Base-by-base conservation (phyloP, 2,888 invertebrate genomes). In the Thyatira batis region DNA sequence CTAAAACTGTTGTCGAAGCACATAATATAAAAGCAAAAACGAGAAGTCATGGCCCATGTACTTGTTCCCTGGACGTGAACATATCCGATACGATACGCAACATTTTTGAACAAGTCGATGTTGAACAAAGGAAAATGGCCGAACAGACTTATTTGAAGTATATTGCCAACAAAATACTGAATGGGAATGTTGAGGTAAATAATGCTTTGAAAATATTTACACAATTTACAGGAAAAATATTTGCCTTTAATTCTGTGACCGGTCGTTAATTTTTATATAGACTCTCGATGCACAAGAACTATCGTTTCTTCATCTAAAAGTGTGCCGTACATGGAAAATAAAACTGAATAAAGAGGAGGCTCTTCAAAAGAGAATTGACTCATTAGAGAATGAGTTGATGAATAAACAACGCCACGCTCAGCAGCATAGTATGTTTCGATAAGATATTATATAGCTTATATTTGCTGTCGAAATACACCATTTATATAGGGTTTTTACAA, bases 261-360 rank as follows among this genome's bases (percentile, higher is more conserved):
- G 11, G 25, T 27, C 11, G 23, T 17, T n/a, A 27, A 21, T 46
- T 10, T 21, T 13, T 45, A 64, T 75, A 53, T 67, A 93, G 92
- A 71, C 76, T 6, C 76, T 93, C 49, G 85, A 89, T 49, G 84
- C 88, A 17, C 91, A 93, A 70, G 93, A 93, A 63, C 67, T 93
- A n/a, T 91, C 93, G 20, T 89, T 91, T 60, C 77, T 93, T 17
- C 93, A 93, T 64, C 72, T 89, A 0, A 93, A 92, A 82, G 89
- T 93, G 30, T 92, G 93, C 65, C 90, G 91, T 5, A 89, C 87
- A 2, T 93, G 93, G 82, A 89, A 90, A 72, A 61, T 63, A 1
- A 91, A 85, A 60, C 55, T 90, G 2, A 79, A 65, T 25, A 89
- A 92, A 60, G 91, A 92, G 61, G 85, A 92, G 54, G 80, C 80